Evolutionary conservation across 2,888 invertebrate species (phyloP), one percentile per base, ranked within the genome.

Genomic region (Alsophila aescularia): DNA sequence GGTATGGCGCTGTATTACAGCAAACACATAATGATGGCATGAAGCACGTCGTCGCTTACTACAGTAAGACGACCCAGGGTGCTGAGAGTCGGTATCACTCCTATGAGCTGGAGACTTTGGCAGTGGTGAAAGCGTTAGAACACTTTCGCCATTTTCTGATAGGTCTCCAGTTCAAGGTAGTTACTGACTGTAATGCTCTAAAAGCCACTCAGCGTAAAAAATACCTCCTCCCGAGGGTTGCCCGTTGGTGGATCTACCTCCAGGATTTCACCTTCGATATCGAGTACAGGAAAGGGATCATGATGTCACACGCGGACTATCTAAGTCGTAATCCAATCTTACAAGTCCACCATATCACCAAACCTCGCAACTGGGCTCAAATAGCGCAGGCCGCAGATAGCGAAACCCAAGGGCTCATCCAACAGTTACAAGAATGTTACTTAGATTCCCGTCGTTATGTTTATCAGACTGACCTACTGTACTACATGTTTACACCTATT

Each of bases 311-410:
- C 8, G 27, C 9, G 2, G 27, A 27, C 9, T 27, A 9, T 27
- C 9, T 27, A 2, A 27, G 27, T 8, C 7, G 27, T 2, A 27
- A 27, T 27, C 27, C 27, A 4, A 5, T 18, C 2, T 50, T 52
- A 0, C n/a, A n/a, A 0, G 7, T 40, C 0, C 2, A 27, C 2
- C 3, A 21, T 6, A 24, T 62, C 7, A 34, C 1, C 7, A 47
- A 15, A 3, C 62, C 64, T 0, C 5, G 4, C 0, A 69, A 64
- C 13, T 65, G 66, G 69, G 66, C 65, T 0, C 41, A 60, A 16
- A 61, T 66, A 7, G 69, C 66, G 0, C 69, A 72, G 14, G 3
- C 63, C 0, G 58, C 62, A 0, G 71, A 71, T 15, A 43, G 53
- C 0, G 69, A 72, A 31, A 70, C 67, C 0, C 60, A 34, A n/a